A percentile compares a stretch with the other conserved stretches of the same genome.
phyloP scores from a whole-genome alignment of 2,797 vertebrate species.

The Poecilia wingei region DNA sequence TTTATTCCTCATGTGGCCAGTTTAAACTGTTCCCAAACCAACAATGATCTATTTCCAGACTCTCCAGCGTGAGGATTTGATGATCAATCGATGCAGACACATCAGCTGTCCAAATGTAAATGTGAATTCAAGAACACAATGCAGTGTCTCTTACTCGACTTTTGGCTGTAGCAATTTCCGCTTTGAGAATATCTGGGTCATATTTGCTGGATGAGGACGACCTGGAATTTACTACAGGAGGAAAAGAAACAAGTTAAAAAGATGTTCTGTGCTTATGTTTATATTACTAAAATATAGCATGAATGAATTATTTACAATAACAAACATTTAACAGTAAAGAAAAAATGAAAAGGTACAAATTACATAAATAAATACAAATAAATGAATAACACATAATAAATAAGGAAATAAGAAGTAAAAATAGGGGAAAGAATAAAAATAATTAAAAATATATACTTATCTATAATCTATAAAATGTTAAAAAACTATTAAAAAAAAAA shows the following conservation, averaged over 20 bases:
- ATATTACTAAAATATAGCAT: background rate
- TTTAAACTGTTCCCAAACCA: background rate
- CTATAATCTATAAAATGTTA: background rate
- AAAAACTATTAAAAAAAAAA: background rate
- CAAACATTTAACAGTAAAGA: background rate
- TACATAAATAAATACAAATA: background rate
- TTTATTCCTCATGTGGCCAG: background rate
- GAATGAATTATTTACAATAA: background rate
- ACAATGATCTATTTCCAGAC: background rate
- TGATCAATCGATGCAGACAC: background rate
- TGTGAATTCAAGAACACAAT: background rate
- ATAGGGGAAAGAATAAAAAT: background rate
- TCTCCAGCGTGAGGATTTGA: background rate
- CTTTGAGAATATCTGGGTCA: constrained; percentile 97
- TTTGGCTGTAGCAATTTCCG: constrained; percentile 95
- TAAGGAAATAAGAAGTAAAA: background rate
- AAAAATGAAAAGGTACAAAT: background rate
- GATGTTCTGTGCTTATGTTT: background rate
- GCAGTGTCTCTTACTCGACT: constrained; percentile 86
- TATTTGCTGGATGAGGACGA: constrained; percentile 96
- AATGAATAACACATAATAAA: background rate
- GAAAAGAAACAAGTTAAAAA: background rate
- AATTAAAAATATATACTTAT: background rate
- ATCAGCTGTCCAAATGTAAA: background rate
- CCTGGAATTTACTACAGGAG: constrained; percentile 89